Base-by-base conservation (phyloP, 2,797 vertebrate genomes). In the Sebastes flavidus region DNA sequence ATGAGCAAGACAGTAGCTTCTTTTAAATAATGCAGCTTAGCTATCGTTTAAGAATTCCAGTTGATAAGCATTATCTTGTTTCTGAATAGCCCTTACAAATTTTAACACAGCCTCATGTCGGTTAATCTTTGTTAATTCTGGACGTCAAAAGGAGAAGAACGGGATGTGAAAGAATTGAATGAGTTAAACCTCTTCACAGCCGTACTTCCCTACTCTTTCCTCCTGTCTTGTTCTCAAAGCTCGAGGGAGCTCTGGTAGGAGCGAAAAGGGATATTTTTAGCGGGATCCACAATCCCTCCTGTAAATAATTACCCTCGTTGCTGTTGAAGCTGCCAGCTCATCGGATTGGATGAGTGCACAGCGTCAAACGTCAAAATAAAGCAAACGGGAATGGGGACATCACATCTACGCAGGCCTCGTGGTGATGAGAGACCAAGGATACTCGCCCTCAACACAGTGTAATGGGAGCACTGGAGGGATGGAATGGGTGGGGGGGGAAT, bases 281-380 rank as follows among this genome's bases (percentile, higher is more conserved):
- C 86, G 81, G 61, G 74, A 88, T 87, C 78, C 74, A 89, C 84
- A 83, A 88, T 91, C 84, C 81, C 70, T 89, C 82, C 87, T 91
- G 91, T 92, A 94, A 94, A 94, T 91, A 93, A 92, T 94, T 91
- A 91, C 87, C 83, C 75, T 69, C 8, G 81, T 82, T 91, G 81
- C 80, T 52, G 85, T 56, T 49, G 78, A 86, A 89, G 80, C 81
- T 85, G 86, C 78, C 79, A 81, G 75, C 83, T 87, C 75, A 82
- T 86, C 29, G 62, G 83, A 79, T 66, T 77, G 81, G 81, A 84
- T 62, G 68, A 75, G 70, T 13, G 54, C 65, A 56, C 46, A 22
- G 59, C 77, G 16, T 84, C 78, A 83, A 42, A 83, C 69, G 65
- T 88, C 83, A 86, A 84, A 90, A 42, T 72, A 69, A 74, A 74